Base-by-base conservation (phyloP, 30 jellyfish, hydroid and myxozoan genomes). In the Calvadosia cruxmelitensis region DNA sequence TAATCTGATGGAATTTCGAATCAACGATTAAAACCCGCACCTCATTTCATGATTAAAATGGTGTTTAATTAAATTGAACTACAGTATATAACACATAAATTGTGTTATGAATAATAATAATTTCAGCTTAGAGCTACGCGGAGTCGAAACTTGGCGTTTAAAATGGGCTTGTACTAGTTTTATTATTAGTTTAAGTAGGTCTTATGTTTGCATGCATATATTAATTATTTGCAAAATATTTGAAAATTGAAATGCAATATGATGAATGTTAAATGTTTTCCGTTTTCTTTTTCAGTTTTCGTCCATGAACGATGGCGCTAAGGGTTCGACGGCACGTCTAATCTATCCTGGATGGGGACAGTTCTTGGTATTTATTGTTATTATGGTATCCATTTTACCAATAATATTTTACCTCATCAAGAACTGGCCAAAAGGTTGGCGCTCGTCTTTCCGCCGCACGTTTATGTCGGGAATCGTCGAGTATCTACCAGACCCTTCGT, bases 311-410 rank as follows among this genome's bases (percentile, higher is more conserved):
- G 50, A 61, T 57, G 96, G 96, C 25, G 52, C 84, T 16, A 69
- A 73, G 52, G 71, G 63, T 26, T 78, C 94, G 78, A 74, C 91
- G 27, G 53, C 77, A 29, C 16, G 48, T 20, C 63, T 75, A 35
- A 50, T 62, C 3, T 86, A 86, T 52, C 96, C 96, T 28, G 96
- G 85, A 33, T 86, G 96, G 96, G 93, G 81, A 0, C 93, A 86
- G 67, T 86, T 86, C 53, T 49, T 86, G 28, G 75, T 86, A 12
- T 74, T 86, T 27, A 53, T 79, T 20, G 74, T 86, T 27, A 81
- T 86, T 26, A 50, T 78, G 48, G 51, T 57, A 26, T 76, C 94
- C 61, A 86, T 86, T 26, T 49, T 57, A 1, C 96, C 96, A 0
- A 71, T 74, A 20, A 27, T 86, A 26, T 13, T 70, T 3, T 86